Conservation (phyloP, 2,888 invertebrate species). For the Conus canariensis region DNA sequence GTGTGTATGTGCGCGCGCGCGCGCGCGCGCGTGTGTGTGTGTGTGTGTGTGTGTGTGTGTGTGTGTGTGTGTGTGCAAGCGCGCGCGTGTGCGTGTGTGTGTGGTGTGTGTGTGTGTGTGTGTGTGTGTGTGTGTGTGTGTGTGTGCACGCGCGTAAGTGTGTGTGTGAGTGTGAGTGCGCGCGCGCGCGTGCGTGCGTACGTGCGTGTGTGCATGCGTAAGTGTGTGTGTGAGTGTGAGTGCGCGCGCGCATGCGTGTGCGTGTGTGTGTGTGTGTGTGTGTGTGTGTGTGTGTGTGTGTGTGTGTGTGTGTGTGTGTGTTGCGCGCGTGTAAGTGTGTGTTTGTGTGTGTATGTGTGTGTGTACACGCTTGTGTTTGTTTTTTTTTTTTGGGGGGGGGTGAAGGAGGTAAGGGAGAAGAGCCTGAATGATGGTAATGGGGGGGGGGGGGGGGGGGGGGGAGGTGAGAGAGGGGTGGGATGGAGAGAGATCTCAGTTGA, state of each 20-base stretch:
- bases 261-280: background rate
- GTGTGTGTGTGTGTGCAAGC: background rate
- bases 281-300: background rate
- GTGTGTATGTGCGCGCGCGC: too few species aligned
- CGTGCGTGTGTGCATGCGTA: background rate
- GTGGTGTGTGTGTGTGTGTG: background rate
- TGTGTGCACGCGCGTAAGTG: background rate
- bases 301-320: background rate
- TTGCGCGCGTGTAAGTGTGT: background rate
- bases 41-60: too few species aligned
- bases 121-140: conserved; percentile 6
- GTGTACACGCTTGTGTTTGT: background rate
- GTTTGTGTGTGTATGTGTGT: background rate
- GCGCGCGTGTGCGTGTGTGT: background rate
- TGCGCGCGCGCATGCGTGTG: background rate
- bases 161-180: background rate
- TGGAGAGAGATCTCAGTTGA: too few species aligned
- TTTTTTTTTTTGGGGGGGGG: too few species aligned
- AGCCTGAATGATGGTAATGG: too few species aligned
- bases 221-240: background rate
- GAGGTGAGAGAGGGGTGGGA: background rate
- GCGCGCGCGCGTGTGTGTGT: too few species aligned
- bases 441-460: too few species aligned
- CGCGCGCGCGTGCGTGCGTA: background rate
- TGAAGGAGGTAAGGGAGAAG: background rate